Evolutionary conservation across 2,113 vertebrate genomes (phyloP).

Genomic region (Pterophyllum scalare): DNA sequence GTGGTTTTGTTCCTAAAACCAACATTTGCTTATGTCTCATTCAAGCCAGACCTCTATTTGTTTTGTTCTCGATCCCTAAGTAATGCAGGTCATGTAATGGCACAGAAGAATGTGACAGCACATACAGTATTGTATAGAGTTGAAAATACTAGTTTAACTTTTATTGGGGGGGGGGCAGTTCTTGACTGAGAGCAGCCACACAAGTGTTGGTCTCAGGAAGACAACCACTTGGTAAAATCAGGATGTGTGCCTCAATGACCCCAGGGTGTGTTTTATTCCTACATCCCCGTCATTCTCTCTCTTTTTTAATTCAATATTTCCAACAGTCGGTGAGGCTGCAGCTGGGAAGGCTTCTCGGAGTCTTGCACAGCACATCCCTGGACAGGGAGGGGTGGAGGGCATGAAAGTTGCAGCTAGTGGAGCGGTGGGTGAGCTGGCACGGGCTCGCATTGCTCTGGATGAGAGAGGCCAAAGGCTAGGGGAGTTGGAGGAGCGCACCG

Average conservation of each 20-base stretch:
- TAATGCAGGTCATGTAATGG: neutral
- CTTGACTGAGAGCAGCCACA: neutral
- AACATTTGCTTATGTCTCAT: neutral
- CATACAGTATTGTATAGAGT: neutral
- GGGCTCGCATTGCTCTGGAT: slow-evolving; percentile 93
- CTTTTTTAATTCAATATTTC: neutral
- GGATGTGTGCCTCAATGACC: neutral
- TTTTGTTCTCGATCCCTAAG: too few species aligned
- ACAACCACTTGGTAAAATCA: neutral
- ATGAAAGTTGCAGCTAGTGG: slow-evolving; percentile 91
- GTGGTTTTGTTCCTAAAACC: neutral
- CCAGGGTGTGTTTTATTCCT: neutral
- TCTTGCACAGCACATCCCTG: slow-evolving; percentile 96
- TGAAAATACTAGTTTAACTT: neutral
- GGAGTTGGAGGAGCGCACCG: slow-evolving; percentile 94
- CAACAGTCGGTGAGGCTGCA: slow-evolving; percentile 91
- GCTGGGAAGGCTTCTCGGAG: slow-evolving; percentile 94
- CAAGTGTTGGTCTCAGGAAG: neutral
- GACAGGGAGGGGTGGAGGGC: slow-evolving; percentile 88
- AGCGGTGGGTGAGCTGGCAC: slow-evolving; percentile 90
- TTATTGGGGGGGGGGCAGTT: neutral
- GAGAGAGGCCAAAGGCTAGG: slow-evolving; percentile 95
- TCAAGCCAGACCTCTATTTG: too few species aligned
- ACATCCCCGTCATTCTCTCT: neutral
- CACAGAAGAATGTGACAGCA: neutral